phyloP scores from a whole-genome alignment of 2,888 invertebrate species.

The Mayetiola destructor region DNA sequence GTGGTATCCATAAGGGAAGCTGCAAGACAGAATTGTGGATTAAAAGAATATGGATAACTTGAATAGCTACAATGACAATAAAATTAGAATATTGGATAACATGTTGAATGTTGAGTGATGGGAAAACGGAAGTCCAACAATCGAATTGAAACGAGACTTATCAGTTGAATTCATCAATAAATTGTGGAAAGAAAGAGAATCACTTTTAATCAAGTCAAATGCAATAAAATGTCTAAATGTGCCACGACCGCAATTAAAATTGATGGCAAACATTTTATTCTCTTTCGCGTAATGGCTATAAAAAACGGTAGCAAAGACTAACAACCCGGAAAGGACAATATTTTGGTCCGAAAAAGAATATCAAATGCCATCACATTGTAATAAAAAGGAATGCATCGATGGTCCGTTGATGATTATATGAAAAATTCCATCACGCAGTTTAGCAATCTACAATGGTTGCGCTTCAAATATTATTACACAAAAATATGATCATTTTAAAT shows the following conservation, averaged over 20 bases:
- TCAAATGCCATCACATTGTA: not conserved
- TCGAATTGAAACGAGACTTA: too few species aligned
- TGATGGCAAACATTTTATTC: not conserved
- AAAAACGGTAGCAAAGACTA: not conserved
- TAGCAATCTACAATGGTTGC: not conserved
- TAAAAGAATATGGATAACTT: not conserved
- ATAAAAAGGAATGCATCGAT: not conserved
- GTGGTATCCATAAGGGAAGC: not conserved
- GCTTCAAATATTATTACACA: not conserved
- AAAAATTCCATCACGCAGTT: not conserved
- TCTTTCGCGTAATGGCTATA: not conserved
- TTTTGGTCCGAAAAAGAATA: not conserved
- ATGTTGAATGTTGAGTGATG: too few species aligned
- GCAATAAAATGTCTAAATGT: conserved; percentile 1
- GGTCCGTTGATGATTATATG: not conserved
- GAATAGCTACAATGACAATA: not conserved
- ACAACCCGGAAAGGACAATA: not conserved
- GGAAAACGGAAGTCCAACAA: not conserved
- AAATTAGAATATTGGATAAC: conserved; percentile 11
- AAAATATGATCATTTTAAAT: too few species aligned
- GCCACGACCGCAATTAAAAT: not conserved
- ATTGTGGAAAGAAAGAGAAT: not conserved
- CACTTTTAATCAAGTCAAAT: conserved; percentile 9
- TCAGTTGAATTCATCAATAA: too few species aligned
- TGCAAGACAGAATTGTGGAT: not conserved